A percentile compares a stretch with the other conserved stretches of the same genome.
Evolutionary conservation across 2,113 vertebrate genomes (phyloP).

Genomic region (Chlorodrepanis virens): DNA sequence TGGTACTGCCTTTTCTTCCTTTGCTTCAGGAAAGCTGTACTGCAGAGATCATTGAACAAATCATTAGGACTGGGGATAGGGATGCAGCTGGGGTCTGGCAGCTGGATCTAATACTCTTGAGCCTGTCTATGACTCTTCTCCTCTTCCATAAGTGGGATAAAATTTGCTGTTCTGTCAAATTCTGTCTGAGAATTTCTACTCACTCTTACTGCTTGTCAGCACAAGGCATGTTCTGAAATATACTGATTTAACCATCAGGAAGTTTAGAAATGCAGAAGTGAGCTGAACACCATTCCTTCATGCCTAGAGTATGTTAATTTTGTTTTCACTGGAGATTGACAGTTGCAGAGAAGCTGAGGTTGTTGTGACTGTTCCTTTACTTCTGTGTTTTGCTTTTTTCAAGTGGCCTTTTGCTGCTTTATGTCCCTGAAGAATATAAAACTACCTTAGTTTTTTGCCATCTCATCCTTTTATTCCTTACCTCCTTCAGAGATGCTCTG

Average conservation of each 20-base stretch:
- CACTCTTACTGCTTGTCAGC: neutral
- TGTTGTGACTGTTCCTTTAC: neutral
- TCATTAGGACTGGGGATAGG: neutral
- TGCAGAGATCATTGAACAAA: neutral
- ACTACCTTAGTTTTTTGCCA: neutral
- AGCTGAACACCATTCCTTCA: neutral
- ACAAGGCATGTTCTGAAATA: neutral
- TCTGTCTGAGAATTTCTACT: neutral
- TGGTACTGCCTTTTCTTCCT: neutral
- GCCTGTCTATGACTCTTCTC: neutral
- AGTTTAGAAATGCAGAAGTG: neutral
- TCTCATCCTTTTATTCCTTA: neutral
- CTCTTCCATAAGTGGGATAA: neutral
- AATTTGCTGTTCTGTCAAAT: neutral
- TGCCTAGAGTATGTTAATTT: neutral
- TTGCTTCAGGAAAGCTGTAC: neutral
- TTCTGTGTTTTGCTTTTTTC: neutral
- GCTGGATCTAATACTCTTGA: neutral
- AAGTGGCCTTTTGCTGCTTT: neutral
- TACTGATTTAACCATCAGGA: neutral
- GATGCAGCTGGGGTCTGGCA: neutral
- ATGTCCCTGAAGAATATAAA: neutral
- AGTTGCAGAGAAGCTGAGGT: neutral
- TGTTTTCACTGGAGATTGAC: neutral
- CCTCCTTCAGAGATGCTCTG: neutral